Percentiles rank a stretch among this genome's conserved stretches.
Evolutionary conservation across 2,888 invertebrate species (phyloP).

Genomic region (Tridacna crocea): DNA sequence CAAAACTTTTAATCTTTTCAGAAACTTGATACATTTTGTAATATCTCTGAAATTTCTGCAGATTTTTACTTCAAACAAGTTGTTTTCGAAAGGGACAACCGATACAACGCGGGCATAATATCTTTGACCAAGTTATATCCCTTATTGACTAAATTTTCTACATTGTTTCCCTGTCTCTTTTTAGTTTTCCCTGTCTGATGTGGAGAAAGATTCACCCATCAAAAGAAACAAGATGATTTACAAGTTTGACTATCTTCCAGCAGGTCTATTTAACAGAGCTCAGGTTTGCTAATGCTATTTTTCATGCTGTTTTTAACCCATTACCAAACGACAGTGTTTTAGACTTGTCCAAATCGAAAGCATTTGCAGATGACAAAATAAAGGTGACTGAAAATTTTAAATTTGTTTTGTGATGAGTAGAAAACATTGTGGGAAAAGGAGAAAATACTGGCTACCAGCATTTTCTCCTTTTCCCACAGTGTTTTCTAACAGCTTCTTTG

Average conservation of each 20-base stretch:
- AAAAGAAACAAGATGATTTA: constrained; percentile 80
- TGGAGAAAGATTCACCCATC: constrained; percentile 66
- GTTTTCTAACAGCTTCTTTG: background rate
- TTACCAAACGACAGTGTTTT: background rate
- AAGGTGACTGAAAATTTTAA: no score
- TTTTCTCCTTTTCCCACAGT: background rate
- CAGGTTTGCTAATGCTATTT: constrained; percentile 72
- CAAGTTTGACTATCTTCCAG: constrained; percentile 82
- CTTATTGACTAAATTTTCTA: no score
- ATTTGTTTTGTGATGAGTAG: background rate
- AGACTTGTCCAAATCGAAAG: no score
- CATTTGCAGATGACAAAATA: no score
- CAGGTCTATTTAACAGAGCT: constrained; percentile 83
- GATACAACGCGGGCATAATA: no score
- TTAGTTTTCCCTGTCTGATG: constrained; percentile 78
- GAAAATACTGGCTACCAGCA: background rate
- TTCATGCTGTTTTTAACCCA: background rate
- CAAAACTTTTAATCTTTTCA: no score
- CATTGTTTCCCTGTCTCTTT: background rate
- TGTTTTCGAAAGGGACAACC: no score
- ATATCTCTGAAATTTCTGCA: no score
- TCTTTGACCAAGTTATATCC: no score
- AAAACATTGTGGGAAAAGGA: background rate
- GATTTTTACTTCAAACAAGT: no score
- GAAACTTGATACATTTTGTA: no score